Evolutionary conservation across 1,140 invertebrate genomes (phyloP), one percentile per base, ranked within the genome.

Genomic region (Xylocopa sonorina): DNA sequence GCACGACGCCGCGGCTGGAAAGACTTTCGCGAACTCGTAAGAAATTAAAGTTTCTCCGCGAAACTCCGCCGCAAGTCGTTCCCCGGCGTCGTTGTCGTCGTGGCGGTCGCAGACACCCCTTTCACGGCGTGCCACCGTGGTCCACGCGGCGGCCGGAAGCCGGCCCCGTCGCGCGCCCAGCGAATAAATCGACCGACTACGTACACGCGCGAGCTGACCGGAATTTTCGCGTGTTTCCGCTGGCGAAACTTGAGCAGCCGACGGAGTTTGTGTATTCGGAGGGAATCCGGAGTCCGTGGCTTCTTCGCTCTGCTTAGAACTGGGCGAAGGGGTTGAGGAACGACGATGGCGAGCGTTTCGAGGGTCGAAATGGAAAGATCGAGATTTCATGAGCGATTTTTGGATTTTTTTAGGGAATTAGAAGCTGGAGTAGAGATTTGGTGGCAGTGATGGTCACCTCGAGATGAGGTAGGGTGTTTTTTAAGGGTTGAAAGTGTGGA

Each of bases 21-120:
- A 73, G 68, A 78, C 77, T 78, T 78, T 73, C 58, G 69, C 77
- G 41, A 78, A 78, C 77, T 78, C 69, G 68, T 78, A 73, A 73
- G 77, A 78, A 78, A 78, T 78, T 78, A 78, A 78, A 78, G 77
- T 78, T 78, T 78, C 68, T 34, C 24, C 57, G 50, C 38, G 50
- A 7, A 64, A 73, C 68, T 73, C 58, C 24, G 50, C 69, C 41
- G 57, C 55, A 55, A 78, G 77, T 74, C 78, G 71, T 75, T 66
- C 62, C 27, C 43, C 60, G 3, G 3, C 38, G 48, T 55, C 27
- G 73, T 76, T 43, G 29, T 29, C 57, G 60, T 41, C 18, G 48
- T 57, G 16, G 55, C 27, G 18, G 12, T 9, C 50, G 50, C 9
- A 0, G 50, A 10, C n/a, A 7, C 48, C 18, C 16, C 14, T 14